Evolutionary conservation across 2,888 invertebrate species (phyloP).

Genomic region (Ormia ochracea): DNA sequence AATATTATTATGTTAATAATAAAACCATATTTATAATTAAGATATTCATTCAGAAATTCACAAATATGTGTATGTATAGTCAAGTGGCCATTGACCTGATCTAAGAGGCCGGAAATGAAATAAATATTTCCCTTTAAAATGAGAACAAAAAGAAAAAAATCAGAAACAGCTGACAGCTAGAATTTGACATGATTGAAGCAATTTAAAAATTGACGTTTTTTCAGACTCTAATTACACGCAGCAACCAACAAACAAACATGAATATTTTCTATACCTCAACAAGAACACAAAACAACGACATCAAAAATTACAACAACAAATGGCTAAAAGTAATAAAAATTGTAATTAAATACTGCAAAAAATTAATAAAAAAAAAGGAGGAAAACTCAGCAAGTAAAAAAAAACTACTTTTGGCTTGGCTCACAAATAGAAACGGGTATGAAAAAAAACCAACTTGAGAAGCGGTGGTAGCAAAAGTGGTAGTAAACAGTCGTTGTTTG

Average conservation of each 20-base stretch:
- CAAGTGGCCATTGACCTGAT: slow-evolving; percentile 27
- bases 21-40: no score
- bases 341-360: slow-evolving; percentile 62
- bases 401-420: slow-evolving; percentile 61
- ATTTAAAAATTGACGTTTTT: slow-evolving; percentile 59
- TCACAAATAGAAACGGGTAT: slow-evolving; percentile 34
- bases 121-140: slow-evolving; percentile 8
- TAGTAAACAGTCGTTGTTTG: slow-evolving; percentile 54
- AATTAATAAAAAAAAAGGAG: not conserved
- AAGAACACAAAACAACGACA: slow-evolving; percentile 12
- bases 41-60: no score
- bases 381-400: slow-evolving; percentile 52
- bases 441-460: slow-evolving; percentile 17
- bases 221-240: slow-evolving; percentile 57
- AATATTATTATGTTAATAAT: no score
- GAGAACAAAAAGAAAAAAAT: not conserved
- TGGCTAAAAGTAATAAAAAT: slow-evolving; percentile 61
- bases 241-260: slow-evolving; percentile 50
- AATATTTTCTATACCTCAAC: slow-evolving; percentile 48
- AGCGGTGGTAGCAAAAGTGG: slow-evolving; percentile 59
- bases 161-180: slow-evolving; percentile 45
- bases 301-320: slow-evolving; percentile 27
- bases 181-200: slow-evolving; percentile 58
- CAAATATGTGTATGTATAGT: not conserved
- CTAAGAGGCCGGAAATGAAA: slow-evolving; percentile 52